Base-by-base conservation (phyloP, 2,113 vertebrate species). In the Microtus ochrogaster region DNA sequence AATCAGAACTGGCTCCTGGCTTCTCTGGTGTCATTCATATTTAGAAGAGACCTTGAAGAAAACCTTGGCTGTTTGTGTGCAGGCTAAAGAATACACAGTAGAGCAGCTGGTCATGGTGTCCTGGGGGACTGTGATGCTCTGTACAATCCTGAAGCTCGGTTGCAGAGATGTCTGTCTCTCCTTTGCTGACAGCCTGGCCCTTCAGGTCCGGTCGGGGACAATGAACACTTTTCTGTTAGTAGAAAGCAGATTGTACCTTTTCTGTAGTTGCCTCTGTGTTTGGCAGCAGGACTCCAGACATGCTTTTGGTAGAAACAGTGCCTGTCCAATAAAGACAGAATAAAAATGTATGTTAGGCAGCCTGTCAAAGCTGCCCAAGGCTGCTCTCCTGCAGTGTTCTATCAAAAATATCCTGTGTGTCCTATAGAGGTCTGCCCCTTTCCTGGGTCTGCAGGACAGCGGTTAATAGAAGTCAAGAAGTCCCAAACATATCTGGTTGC, bases 321-420 rank as follows among this genome's bases (percentile, higher is more conserved):
- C 21, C 52, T 95, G 72, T 87, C 21, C 65, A 88, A 26, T 78
- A 92, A 89, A 93, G 52, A 90, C 17, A 79, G 68, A 52, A 90
- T 19, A 92, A 94, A 55, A 41, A 41, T 33, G 14, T 19, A 22
- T 2, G 7, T 52, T 28, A 78, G 86, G 63, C 68, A 61, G 79
- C 19, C 81, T 95, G 68, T 90, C 93, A 91, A 70, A 76, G 16
- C 19, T 78, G 33, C 30, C 58, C 76, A 24, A 2, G 0, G 2
- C 24, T 47, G 61, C 17, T 22, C 24, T 61, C 19, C 30, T 76
- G 44, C 39, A 16, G n/a, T 6, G 26, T 76, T 92, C 85, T 44
- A 77, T 77, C 58, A 95, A 77, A 90, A 92, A 52, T 12, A 33
- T 21, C 16, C 83, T 30, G 9, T 13, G 22, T 10, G 5, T 47